Evolutionary conservation across 2,113 vertebrate genomes (phyloP), one percentile per base, ranked within the genome.

Genomic region (Himantopus leucocephalus): DNA sequence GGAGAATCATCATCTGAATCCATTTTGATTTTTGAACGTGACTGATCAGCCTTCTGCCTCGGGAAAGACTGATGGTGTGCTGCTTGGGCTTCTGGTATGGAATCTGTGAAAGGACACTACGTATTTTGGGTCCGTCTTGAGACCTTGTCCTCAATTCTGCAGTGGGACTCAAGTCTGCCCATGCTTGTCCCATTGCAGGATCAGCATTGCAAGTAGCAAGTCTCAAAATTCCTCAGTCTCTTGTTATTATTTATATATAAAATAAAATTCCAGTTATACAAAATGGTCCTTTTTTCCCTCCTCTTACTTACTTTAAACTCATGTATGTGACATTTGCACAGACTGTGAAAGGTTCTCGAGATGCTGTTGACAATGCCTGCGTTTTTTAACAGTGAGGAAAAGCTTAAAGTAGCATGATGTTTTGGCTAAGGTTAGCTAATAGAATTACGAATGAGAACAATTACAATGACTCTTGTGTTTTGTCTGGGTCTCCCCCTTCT

Each of bases 191-290:
- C 66, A 48, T 78, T 84, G 88, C 86, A 88, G 74, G 85, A 77
- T 82, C 68, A 70, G 70, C 76, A 41, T 22, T 50, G 64, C 88
- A 93, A 96, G 96, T 91, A 96, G 75, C 75, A 95, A 96, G 77
- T 79, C 93, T 97, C 95, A 93, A 79, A 97, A 95, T 90, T 89
- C 73, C 64, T 97, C 13, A 5, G 59, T 96, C 94, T 97, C 88
- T 92, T 89, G 89, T 95, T 85, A 52, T 94, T 98, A 97, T 97
- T 98, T 98, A 98, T 98, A 94, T 66, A 45, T 66, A 97, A 97
- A 98, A 98, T 97, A 98, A 98, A 98, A 97, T 89, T 97, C 56
- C 84, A 95, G 64, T 87, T 96, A 79, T n/a, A 96, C 80, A 88
- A 81, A 91, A 58, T 29, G 60, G 48, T 77, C 27, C 8, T 45